Base-by-base conservation (phyloP, 2,888 invertebrate genomes). In the Diadromus collaris region DNA sequence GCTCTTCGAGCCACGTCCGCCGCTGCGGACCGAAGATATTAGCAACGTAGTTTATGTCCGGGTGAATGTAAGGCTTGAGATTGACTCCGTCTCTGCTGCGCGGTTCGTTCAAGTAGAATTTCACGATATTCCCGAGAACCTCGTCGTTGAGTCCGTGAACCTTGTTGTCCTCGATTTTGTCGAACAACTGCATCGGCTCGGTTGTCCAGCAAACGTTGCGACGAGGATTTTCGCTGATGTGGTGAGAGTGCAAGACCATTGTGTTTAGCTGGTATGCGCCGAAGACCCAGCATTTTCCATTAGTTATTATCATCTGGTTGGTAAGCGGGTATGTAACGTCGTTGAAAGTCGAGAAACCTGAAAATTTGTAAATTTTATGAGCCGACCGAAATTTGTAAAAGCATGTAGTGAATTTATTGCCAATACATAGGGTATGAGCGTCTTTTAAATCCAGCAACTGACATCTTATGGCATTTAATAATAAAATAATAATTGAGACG, bases 231-330 rank as follows among this genome's bases (percentile, higher is more conserved):
- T 92, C 92, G 44, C 93, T 91, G n/a, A 93, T 91, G 84, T 94
- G 88, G 82, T 95, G 93, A 38, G 93, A 91, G 85, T 96, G 94
- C 83, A 96, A 90, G 16, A 93, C 87, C 44, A 94, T 92, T 0
- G 98, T 98, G 89, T 99, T 99, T 75, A 99, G 91, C 90, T 99
- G 99, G 89, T 98, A 99, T 16, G 95, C 93, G 88, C 95, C 96
- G 83, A 99, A 95, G 0, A 96, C 95, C 95, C 97, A 98, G 4
- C 93, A 89, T 82, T 95, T 94, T 0, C 99, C 99, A 91, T 99
- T 96, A 0, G 98, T 97, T 48, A 98, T 93, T 16, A 98, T 92
- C 19, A 96, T 95, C 93, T 99, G 99, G 4, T 97, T 96, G 0
- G 95, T 94, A 73, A 99, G 90, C 0, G 99, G 99, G 89, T 98